Evolutionary conservation across 2,888 invertebrate species (phyloP).

Genomic region (Laothoe populi): DNA sequence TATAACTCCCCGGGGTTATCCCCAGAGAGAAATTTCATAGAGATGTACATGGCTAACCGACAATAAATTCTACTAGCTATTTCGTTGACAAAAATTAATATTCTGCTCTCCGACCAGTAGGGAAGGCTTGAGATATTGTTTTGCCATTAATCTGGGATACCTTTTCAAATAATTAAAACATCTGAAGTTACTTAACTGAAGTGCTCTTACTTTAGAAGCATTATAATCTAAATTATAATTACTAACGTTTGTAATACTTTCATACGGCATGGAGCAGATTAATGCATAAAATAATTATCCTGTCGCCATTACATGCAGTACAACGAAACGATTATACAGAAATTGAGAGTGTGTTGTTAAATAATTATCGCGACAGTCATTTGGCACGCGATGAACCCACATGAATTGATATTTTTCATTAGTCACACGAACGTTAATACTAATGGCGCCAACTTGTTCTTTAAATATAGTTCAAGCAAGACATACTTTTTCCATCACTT

Average conservation of each 20-base stretch:
- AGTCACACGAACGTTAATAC: background rate
- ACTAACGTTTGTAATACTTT: background rate
- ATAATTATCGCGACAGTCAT: slow-evolving; percentile 14
- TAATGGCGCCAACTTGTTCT: slow-evolving; percentile 13
- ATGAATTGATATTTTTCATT: slow-evolving; percentile 19
- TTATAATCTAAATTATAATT: background rate
- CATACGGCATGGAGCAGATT: slow-evolving; percentile 16
- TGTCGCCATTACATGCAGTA: slow-evolving; percentile 2
- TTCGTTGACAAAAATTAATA: background rate
- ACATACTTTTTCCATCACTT: background rate
- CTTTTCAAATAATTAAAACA: background rate
- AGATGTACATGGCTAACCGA: background rate
- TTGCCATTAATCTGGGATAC: background rate
- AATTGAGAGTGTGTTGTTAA: slow-evolving; percentile 19
- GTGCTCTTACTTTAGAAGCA: no score
- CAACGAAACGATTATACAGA: slow-evolving; percentile 6
- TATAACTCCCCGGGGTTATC: no score
- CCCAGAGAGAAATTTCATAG: background rate
- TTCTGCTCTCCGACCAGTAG: background rate
- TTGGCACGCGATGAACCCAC: slow-evolving; percentile 17
- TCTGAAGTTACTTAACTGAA: background rate
- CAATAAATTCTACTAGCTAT: background rate
- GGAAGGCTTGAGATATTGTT: background rate
- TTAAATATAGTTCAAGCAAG: background rate
- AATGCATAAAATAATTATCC: slow-evolving; percentile 24